phyloP scores from a whole-genome alignment of 2,113 vertebrate genomes.

The Copsychus sechellarum region DNA sequence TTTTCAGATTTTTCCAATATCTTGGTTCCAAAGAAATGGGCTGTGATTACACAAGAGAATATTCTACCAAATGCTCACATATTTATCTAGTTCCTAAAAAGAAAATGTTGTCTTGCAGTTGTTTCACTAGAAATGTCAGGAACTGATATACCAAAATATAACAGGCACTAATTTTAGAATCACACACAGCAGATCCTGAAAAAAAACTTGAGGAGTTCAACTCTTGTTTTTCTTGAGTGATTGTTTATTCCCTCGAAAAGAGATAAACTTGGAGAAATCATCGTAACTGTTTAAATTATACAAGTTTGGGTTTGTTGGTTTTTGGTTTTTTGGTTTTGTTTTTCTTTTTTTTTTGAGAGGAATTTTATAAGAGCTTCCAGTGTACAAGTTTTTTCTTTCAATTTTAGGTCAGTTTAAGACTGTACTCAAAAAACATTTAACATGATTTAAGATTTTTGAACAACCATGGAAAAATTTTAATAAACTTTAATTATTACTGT shows the following conservation, averaged over 20 bases:
- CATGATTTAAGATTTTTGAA: background rate
- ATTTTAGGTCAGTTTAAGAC: background rate
- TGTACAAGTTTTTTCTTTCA: background rate
- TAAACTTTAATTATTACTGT: background rate
- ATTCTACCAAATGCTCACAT: background rate
- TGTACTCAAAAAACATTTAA: background rate
- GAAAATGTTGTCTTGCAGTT: background rate
- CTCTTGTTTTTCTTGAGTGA: background rate
- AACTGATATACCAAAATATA: background rate
- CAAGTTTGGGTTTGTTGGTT: background rate
- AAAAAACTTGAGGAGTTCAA: background rate
- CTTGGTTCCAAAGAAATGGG: background rate
- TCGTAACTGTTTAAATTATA: background rate
- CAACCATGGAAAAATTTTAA: background rate
- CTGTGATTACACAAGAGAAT: background rate
- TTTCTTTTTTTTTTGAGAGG: background rate
- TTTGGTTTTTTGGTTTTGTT: background rate
- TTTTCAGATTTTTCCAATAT: background rate
- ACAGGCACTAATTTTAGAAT: background rate
- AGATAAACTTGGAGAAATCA: background rate
- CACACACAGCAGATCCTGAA: background rate
- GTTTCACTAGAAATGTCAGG: background rate
- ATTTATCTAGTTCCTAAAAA: background rate
- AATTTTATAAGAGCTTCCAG: background rate
- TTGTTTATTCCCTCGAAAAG: background rate